Evolutionary conservation across 2,888 invertebrate species (phyloP).

Genomic region (Dryadula phaetusa): DNA sequence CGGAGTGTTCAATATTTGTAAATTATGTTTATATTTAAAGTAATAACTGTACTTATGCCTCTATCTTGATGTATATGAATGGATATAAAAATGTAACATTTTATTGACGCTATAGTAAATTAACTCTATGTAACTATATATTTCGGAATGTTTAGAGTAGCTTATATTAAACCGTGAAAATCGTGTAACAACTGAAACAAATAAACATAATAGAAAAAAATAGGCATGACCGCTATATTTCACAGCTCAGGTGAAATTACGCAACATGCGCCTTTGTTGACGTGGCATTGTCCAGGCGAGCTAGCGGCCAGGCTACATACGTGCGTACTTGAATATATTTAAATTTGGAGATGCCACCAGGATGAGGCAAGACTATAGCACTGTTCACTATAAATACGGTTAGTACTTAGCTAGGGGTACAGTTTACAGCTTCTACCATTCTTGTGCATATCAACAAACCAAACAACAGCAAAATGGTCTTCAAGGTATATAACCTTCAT

Average conservation of each 20-base stretch:
- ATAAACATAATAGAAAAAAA: conserved; percentile 58
- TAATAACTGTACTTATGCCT: too few species aligned
- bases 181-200: conserved; percentile 60
- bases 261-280: conserved; percentile 77
- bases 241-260: conserved; percentile 71
- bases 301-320: conserved; percentile 68
- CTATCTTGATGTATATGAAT: too few species aligned
- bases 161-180: conserved; percentile 53
- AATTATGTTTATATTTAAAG: too few species aligned
- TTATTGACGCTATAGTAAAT: background rate
- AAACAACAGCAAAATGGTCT: conserved; percentile 68
- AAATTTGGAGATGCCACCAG: conserved; percentile 83
- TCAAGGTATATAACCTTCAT: conserved; percentile 71
- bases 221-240: conserved; percentile 72
- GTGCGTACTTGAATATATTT: conserved; percentile 84
- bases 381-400: conserved; percentile 73
- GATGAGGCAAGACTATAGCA: conserved; percentile 74
- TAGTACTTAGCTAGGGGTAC: conserved; percentile 68
- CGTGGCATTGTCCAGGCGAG: conserved; percentile 78
- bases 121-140: background rate
- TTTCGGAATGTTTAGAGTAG: background rate
- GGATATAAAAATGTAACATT: background rate
- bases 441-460: conserved; percentile 68
- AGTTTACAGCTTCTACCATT: conserved; percentile 72
- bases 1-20: background rate